phyloP scores from a whole-genome alignment of 1,140 invertebrate genomes.

The Sycophaga agraensis region DNA sequence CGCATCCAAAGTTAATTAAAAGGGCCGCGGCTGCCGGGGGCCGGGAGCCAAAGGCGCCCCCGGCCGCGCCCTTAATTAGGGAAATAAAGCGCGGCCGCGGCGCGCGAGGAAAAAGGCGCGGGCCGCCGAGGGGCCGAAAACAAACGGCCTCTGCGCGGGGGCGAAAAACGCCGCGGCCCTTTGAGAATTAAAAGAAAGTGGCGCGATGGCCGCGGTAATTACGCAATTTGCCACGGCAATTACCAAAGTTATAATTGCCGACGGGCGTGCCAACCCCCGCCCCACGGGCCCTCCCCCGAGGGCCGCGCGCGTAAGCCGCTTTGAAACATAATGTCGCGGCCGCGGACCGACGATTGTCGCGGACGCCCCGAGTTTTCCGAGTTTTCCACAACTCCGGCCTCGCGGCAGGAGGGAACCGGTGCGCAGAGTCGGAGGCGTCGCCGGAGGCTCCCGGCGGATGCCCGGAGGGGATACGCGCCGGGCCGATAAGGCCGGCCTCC shows the following conservation, averaged over 20 bases:
- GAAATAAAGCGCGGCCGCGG: constrained; percentile 1
- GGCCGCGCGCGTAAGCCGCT: constrained; percentile 44
- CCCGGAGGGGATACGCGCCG: too few relatives aligned
- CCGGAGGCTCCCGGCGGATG: too few relatives aligned
- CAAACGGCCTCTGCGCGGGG: not conserved
- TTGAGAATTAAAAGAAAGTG: constrained; percentile 11
- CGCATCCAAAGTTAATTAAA: constrained; percentile 1
- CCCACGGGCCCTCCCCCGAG: too few relatives aligned
- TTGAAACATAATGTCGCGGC: constrained; percentile 47
- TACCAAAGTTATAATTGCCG: constrained; percentile 55
- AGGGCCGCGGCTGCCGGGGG: too few relatives aligned
- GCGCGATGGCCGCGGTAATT: constrained; percentile 37
- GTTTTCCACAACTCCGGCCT: too few relatives aligned
- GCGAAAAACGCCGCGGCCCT: not conserved
- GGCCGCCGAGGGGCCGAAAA: constrained; percentile 9
- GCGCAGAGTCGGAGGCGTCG: too few relatives aligned
- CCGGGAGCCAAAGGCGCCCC: too few relatives aligned
- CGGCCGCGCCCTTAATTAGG: not conserved
- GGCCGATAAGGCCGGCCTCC: too few relatives aligned
- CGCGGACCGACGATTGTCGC: constrained; percentile 30
- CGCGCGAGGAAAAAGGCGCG: not conserved
- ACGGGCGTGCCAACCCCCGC: too few relatives aligned
- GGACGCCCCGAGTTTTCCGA: too few relatives aligned
- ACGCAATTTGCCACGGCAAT: constrained; percentile 50
- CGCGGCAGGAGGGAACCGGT: too few relatives aligned